Evolutionary conservation across 2,888 invertebrate genomes (phyloP), one percentile per base, ranked within the genome.

Genomic region (Cerastoderma edule): DNA sequence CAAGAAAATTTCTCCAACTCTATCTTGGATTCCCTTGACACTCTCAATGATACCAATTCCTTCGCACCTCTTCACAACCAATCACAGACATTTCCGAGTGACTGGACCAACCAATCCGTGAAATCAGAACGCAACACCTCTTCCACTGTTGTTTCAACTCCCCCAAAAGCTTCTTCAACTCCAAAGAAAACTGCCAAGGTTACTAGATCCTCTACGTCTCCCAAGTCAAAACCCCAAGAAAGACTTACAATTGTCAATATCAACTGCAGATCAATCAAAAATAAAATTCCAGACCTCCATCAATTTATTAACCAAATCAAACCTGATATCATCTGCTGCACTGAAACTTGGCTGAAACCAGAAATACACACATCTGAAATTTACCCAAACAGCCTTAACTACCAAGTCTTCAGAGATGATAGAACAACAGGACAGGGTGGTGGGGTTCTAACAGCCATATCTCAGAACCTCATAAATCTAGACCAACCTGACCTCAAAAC

Each of bases 311-410:
- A 65, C 46, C 65, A 68, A 33, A 44, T 33, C 16, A 71, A 71
- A 54, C 71, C 75, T 30, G 44, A 71, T 35, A 64, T 75, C 8
- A 64, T 75, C 16, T 54, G 32, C n/a, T 50, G 50, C n/a, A 71
- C 67, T 24, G 67, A 75, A 35, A 57, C 71, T 13, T 75, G 75
- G 75, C 33, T 75, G 16, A 71, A 57, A 30, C 65, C 56, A 22
- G 75, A 71, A 10, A 48, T 71, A 0, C 27, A 46, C 30, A 56
- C 64, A 6, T 54, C 71, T 19, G 71, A 75, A 64, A 72, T 72
- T 22, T 72, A 71, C 60, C 63, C 54, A 10, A 28, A 44, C 19
- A 27, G 2, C 19, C n/a, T 50, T 24, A 13, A 64, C 22, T 54
- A 67, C 33, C 19, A 53, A 48, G 32, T 63, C 3, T 53, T n/a